Evolutionary conservation across 2,797 vertebrate species (phyloP), one percentile per base, ranked within the genome.

Genomic region (Peromyscus aztecus): DNA sequence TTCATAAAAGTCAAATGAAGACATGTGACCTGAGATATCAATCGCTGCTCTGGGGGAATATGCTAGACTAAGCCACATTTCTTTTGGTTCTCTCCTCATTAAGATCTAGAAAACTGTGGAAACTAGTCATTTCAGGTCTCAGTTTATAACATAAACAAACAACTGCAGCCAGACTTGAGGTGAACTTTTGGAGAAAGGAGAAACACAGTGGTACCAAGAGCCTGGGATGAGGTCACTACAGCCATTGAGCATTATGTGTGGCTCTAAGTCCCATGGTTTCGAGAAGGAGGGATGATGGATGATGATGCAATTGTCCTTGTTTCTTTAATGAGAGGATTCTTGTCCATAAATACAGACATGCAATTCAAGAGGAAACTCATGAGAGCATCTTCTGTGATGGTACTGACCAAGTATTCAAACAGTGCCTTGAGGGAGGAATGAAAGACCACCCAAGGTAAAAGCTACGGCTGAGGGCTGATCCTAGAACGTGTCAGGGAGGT

Each of bases 301-400:
- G 87, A 93, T 94, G 87, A 92, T 94, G 59, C 78, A 55, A 92
- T 87, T 84, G 96, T 95, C 83, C 69, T 97, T 80, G 61, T 80
- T 94, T 67, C n/a, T 84, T 92, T 73, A 59, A 76, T 84, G 65
- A 97, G 94, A 94, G 86, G 75, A 34, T 89, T 73, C 86, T 97
- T 98, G 97, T 97, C 78, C 57, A 19, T 13, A 92, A n/a, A 93
- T 29, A 97, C 92, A 96, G 85, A 94, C 63, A 13, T 81, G 46
- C 85, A 55, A 97, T 96, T 98, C 94, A 97, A 95, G 73, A 90
- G 91, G 65, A 93, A 83, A 76, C 69, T 69, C 71, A 55, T 86
- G 80, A 94, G 46, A 67, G 73, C 73, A 71, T 86, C 67, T 94
- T 83, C 81, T 55, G 75, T 23, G 80, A 94, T 83, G 63, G 21